Base-by-base conservation (phyloP, 2,888 invertebrate genomes). In the Thelaira solivaga region DNA sequence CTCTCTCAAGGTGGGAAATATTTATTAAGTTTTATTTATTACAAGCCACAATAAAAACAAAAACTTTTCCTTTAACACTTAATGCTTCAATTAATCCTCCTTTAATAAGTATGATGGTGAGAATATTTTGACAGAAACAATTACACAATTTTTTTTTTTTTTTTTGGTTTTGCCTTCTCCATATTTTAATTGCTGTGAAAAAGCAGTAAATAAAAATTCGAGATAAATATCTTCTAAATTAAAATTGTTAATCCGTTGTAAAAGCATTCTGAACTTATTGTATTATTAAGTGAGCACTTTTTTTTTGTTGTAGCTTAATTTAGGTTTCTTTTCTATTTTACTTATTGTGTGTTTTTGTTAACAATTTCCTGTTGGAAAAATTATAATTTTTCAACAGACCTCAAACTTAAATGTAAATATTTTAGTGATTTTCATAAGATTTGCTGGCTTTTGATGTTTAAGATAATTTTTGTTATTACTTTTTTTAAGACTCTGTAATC, bases 401-500 rank as follows among this genome's bases (percentile, higher is more conserved):
- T 6, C 20, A 26, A 61, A 49, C 18, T 24, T 43, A 26, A 39
- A 34, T 43, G 13, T 34, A 65, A 65, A 49, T 10, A 26, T 36
- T 53, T 61, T 31, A 47, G 34, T 62, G n/a, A 53, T 55, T 57
- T 24, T 43, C 18, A 7, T 24, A 16, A 22, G 13, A 11, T 41
- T 34, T 16, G 16, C 26, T 65, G 47, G 8, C 47, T 41, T 59
- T 29, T 53, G 62, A 73, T 72, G 29, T 57, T 68, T 62, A 49
- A 77, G 72, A 72, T 72, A 72, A 72, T 72, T 77, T n/a, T 72
- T 43, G 62, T 77, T 77, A 71, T 68, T 77, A 62, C 43, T 67
- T 72, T n/a, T n/a, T n/a, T 77, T 47, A 72, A 68, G 34, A 77
- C 72, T 53, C 53, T 72, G 67, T 72, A 77, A 77, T 77, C 67